Percentiles rank a stretch among this genome's conserved stretches.
phyloP scores from a whole-genome alignment of 2,888 invertebrate genomes.

The Disparrhopalites patrizii region DNA sequence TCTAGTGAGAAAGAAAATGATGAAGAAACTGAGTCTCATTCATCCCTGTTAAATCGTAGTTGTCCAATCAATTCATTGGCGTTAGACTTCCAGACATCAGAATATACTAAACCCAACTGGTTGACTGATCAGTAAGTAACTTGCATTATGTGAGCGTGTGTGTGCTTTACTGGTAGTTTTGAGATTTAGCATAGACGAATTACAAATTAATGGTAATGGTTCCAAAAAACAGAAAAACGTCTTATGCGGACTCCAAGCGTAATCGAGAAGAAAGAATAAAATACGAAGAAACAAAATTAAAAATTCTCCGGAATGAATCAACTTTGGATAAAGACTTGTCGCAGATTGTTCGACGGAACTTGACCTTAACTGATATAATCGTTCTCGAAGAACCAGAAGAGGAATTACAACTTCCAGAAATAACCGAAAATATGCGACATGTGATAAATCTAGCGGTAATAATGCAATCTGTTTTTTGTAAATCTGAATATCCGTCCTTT shows the following conservation, averaged over 20 bases:
- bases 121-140: constrained; percentile 6
- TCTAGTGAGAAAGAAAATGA: constrained; percentile 12
- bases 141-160: too few relatives aligned
- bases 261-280: constrained; percentile 26
- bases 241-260: neutral
- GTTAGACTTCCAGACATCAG: neutral
- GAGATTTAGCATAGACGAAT: too few relatives aligned
- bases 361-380: constrained; percentile 54
- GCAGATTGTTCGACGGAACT: constrained; percentile 52
- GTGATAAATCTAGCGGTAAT: constrained; percentile 50
- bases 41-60: neutral
- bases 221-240: neutral
- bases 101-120: neutral
- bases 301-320: constrained; percentile 37
- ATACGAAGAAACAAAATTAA: constrained; percentile 27
- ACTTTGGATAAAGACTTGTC: constrained; percentile 50
- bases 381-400: constrained; percentile 55
- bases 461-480: neutral
- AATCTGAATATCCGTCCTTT: neutral
- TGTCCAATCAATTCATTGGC: constrained; percentile 6
- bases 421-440: constrained; percentile 65
- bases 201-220: too few relatives aligned
- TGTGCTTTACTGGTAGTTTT: too few relatives aligned
- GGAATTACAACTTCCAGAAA: constrained; percentile 57
- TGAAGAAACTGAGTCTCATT: constrained; percentile 9